Conservation (phyloP, 2,888 invertebrate genomes). For the Bruchidius siliquastri region DNA sequence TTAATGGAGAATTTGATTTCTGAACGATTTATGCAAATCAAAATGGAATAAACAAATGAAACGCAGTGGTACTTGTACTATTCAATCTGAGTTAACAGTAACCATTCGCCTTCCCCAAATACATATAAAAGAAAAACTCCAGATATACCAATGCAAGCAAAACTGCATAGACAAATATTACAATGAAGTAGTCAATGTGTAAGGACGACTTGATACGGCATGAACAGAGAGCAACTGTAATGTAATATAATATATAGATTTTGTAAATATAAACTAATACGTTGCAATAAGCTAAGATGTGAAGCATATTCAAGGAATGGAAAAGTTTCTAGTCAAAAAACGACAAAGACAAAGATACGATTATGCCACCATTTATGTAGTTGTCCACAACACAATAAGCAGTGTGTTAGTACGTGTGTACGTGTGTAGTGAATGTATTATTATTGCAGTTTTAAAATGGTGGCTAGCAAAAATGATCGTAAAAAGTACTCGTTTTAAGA, state of each 20-base stretch:
- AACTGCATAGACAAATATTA: too few relatives aligned
- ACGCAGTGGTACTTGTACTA: too few relatives aligned
- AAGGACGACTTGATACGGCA: too few relatives aligned
- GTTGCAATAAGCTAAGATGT: slow-evolving; percentile 4
- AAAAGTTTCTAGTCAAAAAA: slow-evolving; percentile 23
- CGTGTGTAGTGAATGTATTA: not conserved
- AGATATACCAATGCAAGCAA: too few relatives aligned
- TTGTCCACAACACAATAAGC: not conserved
- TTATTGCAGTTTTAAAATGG: not conserved
- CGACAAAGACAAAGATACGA: slow-evolving; percentile 9
- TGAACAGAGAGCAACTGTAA: slow-evolving; percentile 1
- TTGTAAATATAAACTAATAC: slow-evolving; percentile 1
- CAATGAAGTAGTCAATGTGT: too few relatives aligned
- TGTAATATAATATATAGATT: not conserved
- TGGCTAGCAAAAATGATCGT: not conserved
- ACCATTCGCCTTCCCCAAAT: too few relatives aligned
- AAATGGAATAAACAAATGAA: too few relatives aligned
- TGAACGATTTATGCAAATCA: too few relatives aligned
- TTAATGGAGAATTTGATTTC: too few relatives aligned
- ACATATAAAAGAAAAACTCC: too few relatives aligned
- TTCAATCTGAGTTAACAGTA: too few relatives aligned
- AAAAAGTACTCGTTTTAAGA: not conserved
- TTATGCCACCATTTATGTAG: not conserved
- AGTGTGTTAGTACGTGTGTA: not conserved
- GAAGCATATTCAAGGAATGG: not conserved